These are phyloP conservation scores for Rhorus exstirpatorius DNA, from an alignment of 2,888 invertebrate species.

Conservation along the genomic window DNA sequence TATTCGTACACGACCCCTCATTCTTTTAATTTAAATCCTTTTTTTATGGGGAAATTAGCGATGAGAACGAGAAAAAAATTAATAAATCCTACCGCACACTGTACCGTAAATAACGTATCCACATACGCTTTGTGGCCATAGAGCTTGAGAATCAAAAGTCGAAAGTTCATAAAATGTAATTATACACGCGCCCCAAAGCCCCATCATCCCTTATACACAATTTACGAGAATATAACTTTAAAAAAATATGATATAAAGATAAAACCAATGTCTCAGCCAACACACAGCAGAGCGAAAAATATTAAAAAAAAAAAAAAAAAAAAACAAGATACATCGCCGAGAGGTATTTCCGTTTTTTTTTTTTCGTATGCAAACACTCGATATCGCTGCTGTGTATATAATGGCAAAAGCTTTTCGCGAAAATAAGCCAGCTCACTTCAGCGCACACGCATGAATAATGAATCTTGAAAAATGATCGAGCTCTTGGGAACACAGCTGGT, in stretches of 20 bases:
- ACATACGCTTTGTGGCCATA: no score
- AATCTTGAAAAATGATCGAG: conserved; percentile 52
- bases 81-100: background rate
- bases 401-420: conserved; percentile 39
- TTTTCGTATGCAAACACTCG: conserved; percentile 19
- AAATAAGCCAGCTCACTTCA: conserved; percentile 45
- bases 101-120: no score
- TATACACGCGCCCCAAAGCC: background rate
- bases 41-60: background rate
- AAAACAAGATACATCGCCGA: conserved; percentile 39
- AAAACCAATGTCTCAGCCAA: background rate
- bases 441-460: conserved; percentile 51
- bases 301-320: no score
- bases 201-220: conserved; percentile 5
- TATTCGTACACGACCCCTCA: background rate
- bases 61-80: background rate
- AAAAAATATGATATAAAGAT: conserved; percentile 1
- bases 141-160: no score
- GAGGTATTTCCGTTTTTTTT: conserved; percentile 28
- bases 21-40: background rate
- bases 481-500: conserved; percentile 10
- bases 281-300: no score
- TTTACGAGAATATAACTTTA: background rate
- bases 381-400: conserved; percentile 14
- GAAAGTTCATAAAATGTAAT: conserved; percentile 13